A percentile compares a stretch with the other conserved stretches of the same genome.
Conservation (phyloP, 2,113 vertebrate genomes). For the Formicarius rufipectus region DNA sequence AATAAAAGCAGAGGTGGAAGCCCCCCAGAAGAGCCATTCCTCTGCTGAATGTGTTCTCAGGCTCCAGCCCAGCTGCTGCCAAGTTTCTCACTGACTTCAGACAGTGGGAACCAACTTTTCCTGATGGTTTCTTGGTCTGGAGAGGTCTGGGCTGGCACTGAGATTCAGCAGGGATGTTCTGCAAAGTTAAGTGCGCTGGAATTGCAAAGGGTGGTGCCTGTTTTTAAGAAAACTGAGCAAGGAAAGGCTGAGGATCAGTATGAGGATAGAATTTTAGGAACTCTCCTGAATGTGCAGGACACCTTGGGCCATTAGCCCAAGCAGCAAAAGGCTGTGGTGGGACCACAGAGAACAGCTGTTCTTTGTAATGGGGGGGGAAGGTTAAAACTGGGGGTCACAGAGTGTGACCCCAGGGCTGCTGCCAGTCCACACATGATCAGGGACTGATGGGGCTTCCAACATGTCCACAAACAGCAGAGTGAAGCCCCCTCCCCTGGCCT, state of each 20-base stretch:
- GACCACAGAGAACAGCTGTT: not conserved
- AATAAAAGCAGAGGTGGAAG: not conserved
- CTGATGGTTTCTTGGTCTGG: not conserved
- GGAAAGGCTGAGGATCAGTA: accelerated
- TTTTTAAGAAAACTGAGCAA: accelerated
- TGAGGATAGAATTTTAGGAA: not conserved
- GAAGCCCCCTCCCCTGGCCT: not conserved
- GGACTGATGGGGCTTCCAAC: not conserved
- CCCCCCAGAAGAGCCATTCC: not conserved
- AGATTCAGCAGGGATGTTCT: accelerated
- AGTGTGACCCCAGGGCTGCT: not conserved
- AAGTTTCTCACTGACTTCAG: not conserved
- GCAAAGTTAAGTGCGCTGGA: not conserved
- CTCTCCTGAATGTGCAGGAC: not conserved
- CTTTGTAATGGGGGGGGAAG: accelerated
- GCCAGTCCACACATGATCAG: accelerated
- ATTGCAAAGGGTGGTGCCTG: accelerated
- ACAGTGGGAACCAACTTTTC: not conserved
- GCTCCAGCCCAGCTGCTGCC: not conserved
- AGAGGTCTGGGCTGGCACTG: not conserved
- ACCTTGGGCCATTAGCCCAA: not conserved
- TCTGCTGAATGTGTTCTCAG: accelerated
- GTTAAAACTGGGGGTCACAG: accelerated
- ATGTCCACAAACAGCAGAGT: accelerated
- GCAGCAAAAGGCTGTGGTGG: accelerated